These are phyloP conservation scores for Oeneis ivallda DNA, from an alignment of 2,888 invertebrate genomes.

Conservation along the genomic window DNA sequence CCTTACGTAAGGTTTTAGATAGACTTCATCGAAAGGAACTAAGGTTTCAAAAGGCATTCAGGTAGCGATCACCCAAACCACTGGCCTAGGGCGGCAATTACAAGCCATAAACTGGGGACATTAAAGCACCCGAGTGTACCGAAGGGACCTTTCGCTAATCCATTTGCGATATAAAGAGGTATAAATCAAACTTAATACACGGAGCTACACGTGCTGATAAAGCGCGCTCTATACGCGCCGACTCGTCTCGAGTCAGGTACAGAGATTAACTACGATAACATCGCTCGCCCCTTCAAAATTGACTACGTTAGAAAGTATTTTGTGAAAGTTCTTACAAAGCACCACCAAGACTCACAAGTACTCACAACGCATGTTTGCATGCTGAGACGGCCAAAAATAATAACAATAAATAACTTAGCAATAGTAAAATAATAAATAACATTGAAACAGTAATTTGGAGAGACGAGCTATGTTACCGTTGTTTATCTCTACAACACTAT, in stretches of 20 bases:
- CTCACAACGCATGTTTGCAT: too few relatives aligned
- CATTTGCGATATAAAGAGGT: slow-evolving; percentile 81
- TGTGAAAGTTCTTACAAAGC: too few relatives aligned
- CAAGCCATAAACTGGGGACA: slow-evolving; percentile 66
- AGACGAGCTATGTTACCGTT: too few relatives aligned
- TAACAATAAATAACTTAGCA: too few relatives aligned
- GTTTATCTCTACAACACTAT: too few relatives aligned
- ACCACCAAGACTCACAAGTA: too few relatives aligned
- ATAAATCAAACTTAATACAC: slow-evolving; percentile 81
- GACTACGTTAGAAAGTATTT: too few relatives aligned
- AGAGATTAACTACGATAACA: too few relatives aligned
- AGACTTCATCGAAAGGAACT: background rate
- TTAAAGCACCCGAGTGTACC: slow-evolving; percentile 55
- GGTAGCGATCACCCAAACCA: slow-evolving; percentile 22
- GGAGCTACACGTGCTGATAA: slow-evolving; percentile 78
- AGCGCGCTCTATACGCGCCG: slow-evolving; percentile 45
- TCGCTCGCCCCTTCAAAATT: too few relatives aligned
- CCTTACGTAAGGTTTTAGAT: background rate
- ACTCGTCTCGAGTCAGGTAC: slow-evolving; percentile 13
- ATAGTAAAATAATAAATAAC: too few relatives aligned
- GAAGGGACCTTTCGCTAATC: slow-evolving; percentile 70
- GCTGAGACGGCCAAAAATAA: too few relatives aligned
- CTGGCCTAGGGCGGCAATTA: slow-evolving; percentile 51
- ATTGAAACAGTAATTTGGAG: too few relatives aligned
- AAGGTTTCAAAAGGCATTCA: slow-evolving; percentile 51